Evolutionary conservation across 2,797 vertebrate species (phyloP).

Genomic region (Xiphorhynchus erythropygius): DNA sequence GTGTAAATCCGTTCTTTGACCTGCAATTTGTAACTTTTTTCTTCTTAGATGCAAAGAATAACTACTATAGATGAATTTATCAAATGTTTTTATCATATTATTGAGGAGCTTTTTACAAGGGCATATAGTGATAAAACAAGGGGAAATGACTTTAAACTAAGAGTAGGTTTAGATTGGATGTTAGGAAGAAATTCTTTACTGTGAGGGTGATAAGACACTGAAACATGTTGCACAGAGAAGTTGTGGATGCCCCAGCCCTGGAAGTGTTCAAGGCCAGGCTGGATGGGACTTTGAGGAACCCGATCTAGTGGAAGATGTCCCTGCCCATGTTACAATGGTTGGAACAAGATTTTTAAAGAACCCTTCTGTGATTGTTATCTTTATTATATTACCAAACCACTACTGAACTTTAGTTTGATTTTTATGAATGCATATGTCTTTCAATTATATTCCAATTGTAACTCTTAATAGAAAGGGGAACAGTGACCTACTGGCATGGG

Average conservation of each 20-base stretch:
- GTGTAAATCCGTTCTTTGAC: neutral
- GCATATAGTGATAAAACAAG: neutral
- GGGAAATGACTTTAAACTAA: neutral
- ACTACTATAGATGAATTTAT: neutral
- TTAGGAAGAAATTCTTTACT: neutral
- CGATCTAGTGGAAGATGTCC: neutral
- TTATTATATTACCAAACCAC: neutral
- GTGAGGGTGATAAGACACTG: neutral
- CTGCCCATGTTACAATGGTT: neutral
- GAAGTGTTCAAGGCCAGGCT: neutral
- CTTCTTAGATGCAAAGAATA: neutral
- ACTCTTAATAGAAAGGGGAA: slow-evolving; percentile 80
- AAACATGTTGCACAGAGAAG: neutral
- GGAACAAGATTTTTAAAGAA: neutral
- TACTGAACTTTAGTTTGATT: neutral
- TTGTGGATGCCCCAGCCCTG: neutral
- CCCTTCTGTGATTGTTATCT: neutral
- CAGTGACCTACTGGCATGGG: slow-evolving; percentile 92
- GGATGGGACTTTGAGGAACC: neutral
- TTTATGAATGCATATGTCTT: neutral
- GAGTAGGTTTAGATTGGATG: neutral
- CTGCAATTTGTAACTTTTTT: neutral
- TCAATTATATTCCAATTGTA: neutral
- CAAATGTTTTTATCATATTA: neutral
- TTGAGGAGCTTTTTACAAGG: neutral